phyloP scores from a whole-genome alignment of 1,140 invertebrate species.

The Phortica variegata region DNA sequence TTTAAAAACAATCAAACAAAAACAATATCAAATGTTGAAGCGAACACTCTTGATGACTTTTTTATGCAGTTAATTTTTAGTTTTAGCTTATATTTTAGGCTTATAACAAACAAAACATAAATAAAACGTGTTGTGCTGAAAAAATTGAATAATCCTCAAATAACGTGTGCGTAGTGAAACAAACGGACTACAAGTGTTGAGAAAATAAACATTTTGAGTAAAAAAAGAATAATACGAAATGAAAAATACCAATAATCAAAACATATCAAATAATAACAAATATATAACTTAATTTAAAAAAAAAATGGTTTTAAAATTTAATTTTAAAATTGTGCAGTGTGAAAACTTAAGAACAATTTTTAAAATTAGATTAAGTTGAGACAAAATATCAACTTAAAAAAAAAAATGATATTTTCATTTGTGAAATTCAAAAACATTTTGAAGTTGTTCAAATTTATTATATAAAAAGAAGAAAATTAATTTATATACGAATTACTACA shows the following conservation, averaged over 20 bases:
- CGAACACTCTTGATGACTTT: constrained; percentile 45
- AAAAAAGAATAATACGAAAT: neutral
- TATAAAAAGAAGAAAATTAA: too few relatives aligned
- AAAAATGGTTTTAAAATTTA: constrained; percentile 2
- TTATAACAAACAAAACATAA: constrained; percentile 2
- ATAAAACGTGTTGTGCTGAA: constrained; percentile 22
- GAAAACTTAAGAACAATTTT: too few relatives aligned
- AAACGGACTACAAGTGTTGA: constrained; percentile 5
- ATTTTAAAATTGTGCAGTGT: neutral
- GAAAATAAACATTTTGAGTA: neutral
- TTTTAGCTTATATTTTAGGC: constrained; percentile 19
- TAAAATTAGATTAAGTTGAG: too few relatives aligned
- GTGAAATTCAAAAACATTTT: too few relatives aligned
- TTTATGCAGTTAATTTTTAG: too few relatives aligned
- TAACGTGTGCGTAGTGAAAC: constrained; percentile 1
- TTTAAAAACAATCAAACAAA: constrained; percentile 5
- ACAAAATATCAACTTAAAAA: too few relatives aligned
- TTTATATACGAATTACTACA: too few relatives aligned
- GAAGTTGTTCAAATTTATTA: too few relatives aligned
- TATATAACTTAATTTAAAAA: neutral
- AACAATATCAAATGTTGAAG: constrained; percentile 26
- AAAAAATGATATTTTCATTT: too few relatives aligned
- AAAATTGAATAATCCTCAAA: constrained; percentile 9
- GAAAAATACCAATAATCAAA: constrained; percentile 1
- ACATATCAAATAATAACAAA: constrained; percentile 1